These are phyloP conservation scores for Drosophila multiciliata DNA, from an alignment of 2,888 invertebrate species.

Conservation along the genomic window DNA sequence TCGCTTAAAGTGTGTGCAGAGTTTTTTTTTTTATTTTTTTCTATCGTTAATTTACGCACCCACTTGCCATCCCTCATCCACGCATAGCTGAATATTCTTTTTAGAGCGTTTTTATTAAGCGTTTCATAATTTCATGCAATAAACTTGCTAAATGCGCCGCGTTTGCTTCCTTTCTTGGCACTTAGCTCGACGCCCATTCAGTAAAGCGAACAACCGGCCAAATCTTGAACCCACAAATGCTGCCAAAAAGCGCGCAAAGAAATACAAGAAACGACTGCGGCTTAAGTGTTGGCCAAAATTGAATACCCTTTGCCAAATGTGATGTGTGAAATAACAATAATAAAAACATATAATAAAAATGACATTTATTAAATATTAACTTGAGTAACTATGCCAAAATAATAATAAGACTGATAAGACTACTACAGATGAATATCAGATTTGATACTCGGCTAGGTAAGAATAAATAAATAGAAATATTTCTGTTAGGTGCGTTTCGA, in stretches of 20 bases:
- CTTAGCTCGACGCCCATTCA: slow-evolving; percentile 55
- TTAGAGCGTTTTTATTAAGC: slow-evolving; percentile 59
- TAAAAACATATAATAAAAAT: not conserved
- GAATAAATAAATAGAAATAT: not conserved
- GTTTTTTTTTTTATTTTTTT: slow-evolving; percentile 16
- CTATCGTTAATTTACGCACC: slow-evolving; percentile 49
- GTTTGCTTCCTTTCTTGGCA: slow-evolving; percentile 69
- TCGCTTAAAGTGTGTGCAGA: slow-evolving; percentile 38
- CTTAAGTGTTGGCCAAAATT: not conserved
- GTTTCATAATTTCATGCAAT: slow-evolving; percentile 80
- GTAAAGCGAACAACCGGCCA: slow-evolving; percentile 54
- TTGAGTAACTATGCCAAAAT: not conserved
- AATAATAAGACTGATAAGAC: too few relatives aligned
- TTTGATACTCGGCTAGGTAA: not conserved
- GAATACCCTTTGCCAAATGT: slow-evolving; percentile 15
- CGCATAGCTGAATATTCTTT: slow-evolving; percentile 9
- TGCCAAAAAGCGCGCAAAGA: slow-evolving; percentile 63
- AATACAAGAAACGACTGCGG: not conserved
- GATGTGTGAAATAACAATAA: not conserved
- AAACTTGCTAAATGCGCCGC: slow-evolving; percentile 79
- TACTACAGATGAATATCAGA: not conserved
- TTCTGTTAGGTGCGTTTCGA: not conserved
- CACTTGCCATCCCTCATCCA: slow-evolving; percentile 1
- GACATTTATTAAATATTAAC: not conserved
- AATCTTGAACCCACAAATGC: slow-evolving; percentile 59